Conservation (phyloP, 2,113 vertebrate genomes). For the Lagopus muta region DNA sequence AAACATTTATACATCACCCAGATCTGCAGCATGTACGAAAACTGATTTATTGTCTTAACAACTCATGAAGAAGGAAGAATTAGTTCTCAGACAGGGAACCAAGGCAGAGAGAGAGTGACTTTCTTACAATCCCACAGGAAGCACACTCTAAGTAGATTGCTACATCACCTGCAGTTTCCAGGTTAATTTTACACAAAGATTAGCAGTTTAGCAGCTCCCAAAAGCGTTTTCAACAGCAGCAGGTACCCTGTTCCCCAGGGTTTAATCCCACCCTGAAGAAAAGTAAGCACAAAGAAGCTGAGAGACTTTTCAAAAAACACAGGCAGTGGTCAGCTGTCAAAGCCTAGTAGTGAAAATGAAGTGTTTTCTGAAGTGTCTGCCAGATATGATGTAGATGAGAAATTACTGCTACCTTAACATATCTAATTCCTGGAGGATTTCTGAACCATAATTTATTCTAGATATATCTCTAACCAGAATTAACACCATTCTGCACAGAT, state of each 20-base stretch:
- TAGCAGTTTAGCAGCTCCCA: not conserved
- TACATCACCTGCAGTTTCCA: not conserved
- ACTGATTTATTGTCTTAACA: constrained; percentile 15
- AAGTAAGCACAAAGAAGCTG: not conserved
- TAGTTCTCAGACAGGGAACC: not conserved
- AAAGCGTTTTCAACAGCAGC: not conserved
- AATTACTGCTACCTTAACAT: not conserved
- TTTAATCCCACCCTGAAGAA: not conserved
- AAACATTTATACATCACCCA: not conserved
- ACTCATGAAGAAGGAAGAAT: not conserved
- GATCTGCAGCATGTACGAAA: not conserved
- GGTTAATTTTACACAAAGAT: constrained; percentile 1
- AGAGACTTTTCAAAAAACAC: not conserved
- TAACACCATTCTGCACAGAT: not conserved
- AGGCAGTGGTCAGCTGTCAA: not conserved
- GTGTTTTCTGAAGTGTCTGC: not conserved
- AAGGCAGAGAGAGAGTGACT: not conserved
- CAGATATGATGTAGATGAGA: not conserved
- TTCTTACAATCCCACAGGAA: not conserved
- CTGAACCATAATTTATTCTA: not conserved
- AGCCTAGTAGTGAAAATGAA: not conserved
- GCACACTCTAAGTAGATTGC: not conserved
- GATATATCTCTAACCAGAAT: not conserved
- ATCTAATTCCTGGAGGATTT: not conserved
- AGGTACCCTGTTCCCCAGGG: not conserved